These are phyloP conservation scores for Galeruca laticollis DNA, from an alignment of 2,888 invertebrate genomes.

Conservation along the genomic window DNA sequence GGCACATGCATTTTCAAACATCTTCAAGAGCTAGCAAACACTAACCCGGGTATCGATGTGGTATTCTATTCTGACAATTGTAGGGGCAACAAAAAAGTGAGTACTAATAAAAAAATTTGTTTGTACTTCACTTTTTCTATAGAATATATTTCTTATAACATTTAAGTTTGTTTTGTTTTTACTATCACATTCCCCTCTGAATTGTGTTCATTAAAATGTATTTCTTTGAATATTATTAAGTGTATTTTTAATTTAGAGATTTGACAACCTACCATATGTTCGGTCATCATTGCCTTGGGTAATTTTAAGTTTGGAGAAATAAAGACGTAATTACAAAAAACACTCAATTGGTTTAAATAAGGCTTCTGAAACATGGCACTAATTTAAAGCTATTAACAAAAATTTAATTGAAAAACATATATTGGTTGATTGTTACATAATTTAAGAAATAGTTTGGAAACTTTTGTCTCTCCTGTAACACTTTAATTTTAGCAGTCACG, in stretches of 20 bases:
- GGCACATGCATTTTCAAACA: slow-evolving; percentile 29
- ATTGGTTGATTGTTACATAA: too few species aligned
- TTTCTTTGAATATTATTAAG: background rate
- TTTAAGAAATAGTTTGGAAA: background rate
- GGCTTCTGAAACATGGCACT: too few species aligned
- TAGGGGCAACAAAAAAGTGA: slow-evolving; percentile 34
- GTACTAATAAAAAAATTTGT: slow-evolving; percentile 13
- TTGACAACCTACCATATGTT: background rate
- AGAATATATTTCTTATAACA: background rate
- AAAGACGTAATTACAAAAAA: too few species aligned
- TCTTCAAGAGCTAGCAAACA: slow-evolving; percentile 30
- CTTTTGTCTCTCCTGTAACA: background rate
- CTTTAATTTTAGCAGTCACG: background rate
- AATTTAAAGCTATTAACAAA: too few species aligned
- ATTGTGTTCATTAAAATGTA: background rate
- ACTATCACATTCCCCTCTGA: background rate
- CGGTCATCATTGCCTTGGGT: background rate
- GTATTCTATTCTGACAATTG: slow-evolving; percentile 36
- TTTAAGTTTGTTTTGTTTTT: background rate
- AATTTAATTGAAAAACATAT: too few species aligned
- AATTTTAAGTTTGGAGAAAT: too few species aligned
- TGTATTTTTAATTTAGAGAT: background rate
- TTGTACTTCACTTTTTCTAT: too few species aligned
- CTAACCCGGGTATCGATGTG: slow-evolving; percentile 22
- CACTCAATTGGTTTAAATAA: too few species aligned